These are phyloP conservation scores for Smithornis capensis DNA, from an alignment of 2,113 vertebrate species.

Conservation along the genomic window DNA sequence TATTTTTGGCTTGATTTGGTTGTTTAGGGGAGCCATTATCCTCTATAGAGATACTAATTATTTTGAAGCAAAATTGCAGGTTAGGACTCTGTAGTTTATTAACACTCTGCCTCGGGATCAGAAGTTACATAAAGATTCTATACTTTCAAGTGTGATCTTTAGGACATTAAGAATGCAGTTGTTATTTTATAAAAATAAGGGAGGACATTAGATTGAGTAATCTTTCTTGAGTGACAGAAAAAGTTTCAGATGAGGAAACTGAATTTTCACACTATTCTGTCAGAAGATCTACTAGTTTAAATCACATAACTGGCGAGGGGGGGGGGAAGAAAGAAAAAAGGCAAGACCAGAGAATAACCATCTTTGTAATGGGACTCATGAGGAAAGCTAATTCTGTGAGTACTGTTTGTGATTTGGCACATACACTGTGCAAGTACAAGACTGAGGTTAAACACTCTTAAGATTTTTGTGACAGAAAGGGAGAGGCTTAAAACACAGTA, in stretches of 20 bases:
- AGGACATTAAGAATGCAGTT: not conserved
- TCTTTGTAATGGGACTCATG: slow-evolving; percentile 1
- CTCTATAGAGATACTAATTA: not conserved
- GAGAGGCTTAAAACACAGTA: not conserved
- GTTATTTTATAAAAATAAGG: not conserved
- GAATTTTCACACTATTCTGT: not conserved
- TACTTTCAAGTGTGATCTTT: not conserved
- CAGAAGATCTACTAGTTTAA: slow-evolving; percentile 4
- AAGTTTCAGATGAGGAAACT: not conserved
- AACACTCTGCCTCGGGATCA: not conserved
- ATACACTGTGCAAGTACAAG: not conserved
- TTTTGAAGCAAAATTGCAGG: not conserved
- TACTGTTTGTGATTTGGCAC: slow-evolving; percentile 10
- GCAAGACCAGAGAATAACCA: not conserved
- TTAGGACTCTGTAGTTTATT: not conserved
- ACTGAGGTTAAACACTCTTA: slow-evolving; percentile 1
- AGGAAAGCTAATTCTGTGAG: not conserved
- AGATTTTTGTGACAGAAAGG: slow-evolving; percentile 8
- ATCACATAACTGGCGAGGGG: not conserved
- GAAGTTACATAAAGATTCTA: not conserved
- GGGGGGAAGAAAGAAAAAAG: not conserved
- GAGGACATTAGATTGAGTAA: not conserved
- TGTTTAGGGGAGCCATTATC: not conserved
- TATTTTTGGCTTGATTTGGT: not conserved
- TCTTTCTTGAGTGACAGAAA: not conserved